A percentile compares a stretch with the other conserved stretches of the same genome.
These are phyloP conservation scores for Garra rufa DNA, from an alignment of 2,113 vertebrate species.

Conservation along the genomic window DNA sequence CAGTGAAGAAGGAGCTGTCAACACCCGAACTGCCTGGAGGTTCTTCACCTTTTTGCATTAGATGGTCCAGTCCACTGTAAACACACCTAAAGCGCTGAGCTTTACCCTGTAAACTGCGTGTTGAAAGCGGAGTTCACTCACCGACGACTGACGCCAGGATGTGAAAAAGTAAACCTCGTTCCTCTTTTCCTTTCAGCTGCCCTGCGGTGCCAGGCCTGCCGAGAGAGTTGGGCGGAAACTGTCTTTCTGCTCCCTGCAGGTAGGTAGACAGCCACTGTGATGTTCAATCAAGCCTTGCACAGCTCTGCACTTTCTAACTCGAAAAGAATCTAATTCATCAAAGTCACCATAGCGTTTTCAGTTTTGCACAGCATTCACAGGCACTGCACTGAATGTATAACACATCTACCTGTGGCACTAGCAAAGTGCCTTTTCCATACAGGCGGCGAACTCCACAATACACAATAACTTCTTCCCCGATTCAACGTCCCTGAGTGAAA, in stretches of 20 bases:
- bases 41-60: constrained; percentile 11
- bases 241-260: constrained; percentile 36
- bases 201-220: constrained; percentile 21
- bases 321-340: constrained; percentile 47
- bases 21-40: constrained; percentile 35
- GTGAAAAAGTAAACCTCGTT: constrained; percentile 21
- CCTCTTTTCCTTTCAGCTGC: not conserved
- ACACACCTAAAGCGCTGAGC: constrained; percentile 20
- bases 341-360: constrained; percentile 36
- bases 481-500: constrained; percentile 28
- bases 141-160: constrained; percentile 26
- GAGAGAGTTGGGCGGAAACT: constrained; percentile 11
- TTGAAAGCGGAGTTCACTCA: constrained; percentile 23
- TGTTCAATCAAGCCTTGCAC: constrained; percentile 39
- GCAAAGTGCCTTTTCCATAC: constrained; percentile 22
- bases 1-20: constrained; percentile 23
- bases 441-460: constrained; percentile 34
- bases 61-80: constrained; percentile 7
- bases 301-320: constrained; percentile 33
- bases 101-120: constrained; percentile 22
- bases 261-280: constrained; percentile 41
- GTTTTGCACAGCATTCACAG: not conserved
- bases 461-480: constrained; percentile 17
- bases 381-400: constrained; percentile 44
- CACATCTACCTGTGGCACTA: constrained; percentile 40